A percentile compares a stretch with the other conserved stretches of the same genome.
phyloP scores from a whole-genome alignment of 2,113 vertebrate genomes.

The Fregata magnificens region DNA sequence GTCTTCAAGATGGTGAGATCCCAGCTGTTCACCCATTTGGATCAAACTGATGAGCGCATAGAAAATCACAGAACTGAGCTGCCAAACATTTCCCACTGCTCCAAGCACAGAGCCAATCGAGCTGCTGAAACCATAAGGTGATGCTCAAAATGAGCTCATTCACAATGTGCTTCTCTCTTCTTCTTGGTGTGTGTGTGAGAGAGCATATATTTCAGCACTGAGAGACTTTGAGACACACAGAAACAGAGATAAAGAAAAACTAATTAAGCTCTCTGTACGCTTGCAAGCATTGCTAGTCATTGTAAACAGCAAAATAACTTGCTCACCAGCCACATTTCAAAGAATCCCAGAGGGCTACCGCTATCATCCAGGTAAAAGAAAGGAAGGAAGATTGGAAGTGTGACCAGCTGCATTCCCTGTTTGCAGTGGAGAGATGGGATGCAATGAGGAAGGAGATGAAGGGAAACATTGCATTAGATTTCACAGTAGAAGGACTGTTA shows the following conservation, averaged over 20 bases:
- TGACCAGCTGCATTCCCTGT: not conserved
- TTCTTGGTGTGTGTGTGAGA: not conserved
- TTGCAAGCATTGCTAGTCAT: not conserved
- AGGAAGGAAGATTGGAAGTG: not conserved
- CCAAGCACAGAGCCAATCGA: not conserved
- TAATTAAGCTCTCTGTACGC: constrained; percentile 47
- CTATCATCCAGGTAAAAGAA: not conserved
- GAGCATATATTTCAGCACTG: constrained; percentile 1
- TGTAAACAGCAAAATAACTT: constrained; percentile 40
- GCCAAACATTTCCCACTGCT: constrained; percentile 52
- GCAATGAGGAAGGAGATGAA: not conserved
- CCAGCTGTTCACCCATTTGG: constrained; percentile 69
- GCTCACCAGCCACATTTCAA: not conserved
- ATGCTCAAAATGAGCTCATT: constrained; percentile 7
- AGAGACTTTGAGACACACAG: not conserved
- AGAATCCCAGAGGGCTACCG: not conserved
- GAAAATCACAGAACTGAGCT: not conserved
- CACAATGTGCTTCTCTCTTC: not conserved
- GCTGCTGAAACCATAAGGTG: constrained; percentile 53
- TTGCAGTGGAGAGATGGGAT: not conserved
- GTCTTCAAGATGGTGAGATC: constrained; percentile 42
- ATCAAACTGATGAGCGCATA: constrained; percentile 22
- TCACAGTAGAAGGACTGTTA: not conserved
- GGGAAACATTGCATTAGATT: not conserved
- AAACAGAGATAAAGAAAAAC: constrained; percentile 37